Evolutionary conservation across 2,113 vertebrate species (phyloP).

Genomic region (Pelecanus crispus): DNA sequence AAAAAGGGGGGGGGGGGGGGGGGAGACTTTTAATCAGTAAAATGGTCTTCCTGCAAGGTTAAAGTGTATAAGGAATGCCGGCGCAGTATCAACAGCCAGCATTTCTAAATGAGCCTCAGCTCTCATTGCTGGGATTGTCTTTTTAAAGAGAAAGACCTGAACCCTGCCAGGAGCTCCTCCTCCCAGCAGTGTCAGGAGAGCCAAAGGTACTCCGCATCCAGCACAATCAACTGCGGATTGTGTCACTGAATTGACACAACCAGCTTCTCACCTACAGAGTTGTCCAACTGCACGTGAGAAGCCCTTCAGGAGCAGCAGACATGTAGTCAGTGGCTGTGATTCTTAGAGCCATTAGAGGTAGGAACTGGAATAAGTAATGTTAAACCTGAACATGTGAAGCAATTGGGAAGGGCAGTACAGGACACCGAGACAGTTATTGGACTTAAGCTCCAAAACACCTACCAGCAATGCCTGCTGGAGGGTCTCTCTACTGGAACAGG

Average conservation of each 20-base stretch:
- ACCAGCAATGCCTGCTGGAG: background rate
- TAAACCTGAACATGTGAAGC: background rate
- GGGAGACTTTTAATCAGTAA: background rate
- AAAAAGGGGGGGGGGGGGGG: rapidly evolving
- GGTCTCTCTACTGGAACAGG: background rate
- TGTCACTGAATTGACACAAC: background rate
- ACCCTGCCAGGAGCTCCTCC: background rate
- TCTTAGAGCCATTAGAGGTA: background rate
- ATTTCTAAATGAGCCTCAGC: background rate
- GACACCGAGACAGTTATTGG: background rate
- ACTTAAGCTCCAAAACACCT: background rate
- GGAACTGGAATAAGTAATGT: background rate
- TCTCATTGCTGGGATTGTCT: background rate
- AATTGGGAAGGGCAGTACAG: background rate
- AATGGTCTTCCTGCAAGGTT: background rate
- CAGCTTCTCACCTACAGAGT: background rate
- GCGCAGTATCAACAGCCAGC: background rate
- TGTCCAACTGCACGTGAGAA: background rate
- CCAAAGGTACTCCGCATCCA: background rate
- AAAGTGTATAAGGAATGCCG: background rate
- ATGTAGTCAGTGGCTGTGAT: background rate
- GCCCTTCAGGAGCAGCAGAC: background rate
- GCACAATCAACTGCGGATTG: background rate
- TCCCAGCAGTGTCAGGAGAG: background rate
- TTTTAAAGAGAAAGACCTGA: background rate